Conservation (phyloP, 2,797 vertebrate genomes). For the Channallabes apus region DNA sequence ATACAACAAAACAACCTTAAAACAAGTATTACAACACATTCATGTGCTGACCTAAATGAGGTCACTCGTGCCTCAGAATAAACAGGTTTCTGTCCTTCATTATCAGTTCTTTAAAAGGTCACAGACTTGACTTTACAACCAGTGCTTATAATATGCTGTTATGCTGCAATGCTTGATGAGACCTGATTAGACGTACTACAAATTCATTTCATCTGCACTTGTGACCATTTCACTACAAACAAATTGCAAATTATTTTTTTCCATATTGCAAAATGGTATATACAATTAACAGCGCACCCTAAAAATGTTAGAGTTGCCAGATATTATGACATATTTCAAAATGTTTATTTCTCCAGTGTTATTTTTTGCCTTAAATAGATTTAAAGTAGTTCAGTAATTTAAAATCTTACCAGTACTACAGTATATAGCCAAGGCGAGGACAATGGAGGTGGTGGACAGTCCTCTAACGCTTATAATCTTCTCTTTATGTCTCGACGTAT, state of each 20-base stretch:
- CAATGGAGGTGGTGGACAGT: too few species aligned
- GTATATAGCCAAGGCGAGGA: too few species aligned
- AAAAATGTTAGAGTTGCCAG: neutral
- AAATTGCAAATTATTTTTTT: neutral
- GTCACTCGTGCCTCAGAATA: neutral
- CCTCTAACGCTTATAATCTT: too few species aligned
- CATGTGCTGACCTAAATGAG: neutral
- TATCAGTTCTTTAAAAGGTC: constrained; percentile 34
- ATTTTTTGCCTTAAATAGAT: neutral
- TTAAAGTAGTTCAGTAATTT: too few species aligned
- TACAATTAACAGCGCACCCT: neutral
- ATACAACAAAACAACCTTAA: neutral
- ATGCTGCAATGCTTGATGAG: constrained; percentile 25
- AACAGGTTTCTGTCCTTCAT: neutral
- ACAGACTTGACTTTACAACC: constrained; percentile 23
- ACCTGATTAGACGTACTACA: constrained; percentile 31
- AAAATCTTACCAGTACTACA: too few species aligned
- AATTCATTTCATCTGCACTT: constrained; percentile 19
- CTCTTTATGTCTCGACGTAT: too few species aligned
- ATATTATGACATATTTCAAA: neutral
- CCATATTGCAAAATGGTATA: neutral
- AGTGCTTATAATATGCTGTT: constrained; percentile 1
- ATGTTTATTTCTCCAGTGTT: neutral
- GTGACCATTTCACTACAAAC: constrained; percentile 22
- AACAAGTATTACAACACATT: too few species aligned